These are phyloP conservation scores for Neopipo cinnamomea DNA, from an alignment of 2,113 vertebrate genomes.

Conservation along the genomic window DNA sequence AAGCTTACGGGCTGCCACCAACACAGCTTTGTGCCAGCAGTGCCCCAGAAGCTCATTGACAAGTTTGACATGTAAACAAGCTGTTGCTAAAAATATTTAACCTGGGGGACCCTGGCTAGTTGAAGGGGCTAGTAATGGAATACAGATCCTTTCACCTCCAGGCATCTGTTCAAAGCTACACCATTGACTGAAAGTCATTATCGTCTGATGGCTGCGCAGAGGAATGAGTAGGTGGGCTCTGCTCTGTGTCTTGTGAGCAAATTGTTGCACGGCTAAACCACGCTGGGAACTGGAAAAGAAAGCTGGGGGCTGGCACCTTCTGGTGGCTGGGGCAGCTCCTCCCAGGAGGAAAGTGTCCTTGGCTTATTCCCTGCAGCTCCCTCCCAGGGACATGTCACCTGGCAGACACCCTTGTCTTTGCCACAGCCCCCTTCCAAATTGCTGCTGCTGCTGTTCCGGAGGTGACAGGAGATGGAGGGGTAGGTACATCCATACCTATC, in stretches of 20 bases:
- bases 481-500: not conserved
- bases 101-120: conserved; percentile 31
- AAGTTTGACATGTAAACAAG: conserved; percentile 68
- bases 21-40: conserved; percentile 21
- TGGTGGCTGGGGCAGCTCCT: not conserved
- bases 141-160: conserved; percentile 64
- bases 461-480: not conserved
- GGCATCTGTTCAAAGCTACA: conserved; percentile 32
- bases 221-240: conserved; percentile 35
- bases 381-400: not conserved
- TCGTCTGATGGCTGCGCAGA: not conserved
- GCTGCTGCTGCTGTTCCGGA: not conserved
- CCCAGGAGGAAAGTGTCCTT: not conserved
- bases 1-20: conserved; percentile 30
- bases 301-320: not conserved
- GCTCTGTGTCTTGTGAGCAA: not conserved
- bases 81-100: conserved; percentile 68
- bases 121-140: conserved; percentile 50
- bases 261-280: not conserved
- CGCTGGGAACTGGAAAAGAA: not conserved
- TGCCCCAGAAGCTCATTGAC: conserved; percentile 53
- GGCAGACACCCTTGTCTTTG: not conserved
- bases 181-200: conserved; percentile 21
- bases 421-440: not conserved
- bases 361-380: not conserved